phyloP scores from a whole-genome alignment of 1,140 invertebrate species.

The Drosophila mauritiana region DNA sequence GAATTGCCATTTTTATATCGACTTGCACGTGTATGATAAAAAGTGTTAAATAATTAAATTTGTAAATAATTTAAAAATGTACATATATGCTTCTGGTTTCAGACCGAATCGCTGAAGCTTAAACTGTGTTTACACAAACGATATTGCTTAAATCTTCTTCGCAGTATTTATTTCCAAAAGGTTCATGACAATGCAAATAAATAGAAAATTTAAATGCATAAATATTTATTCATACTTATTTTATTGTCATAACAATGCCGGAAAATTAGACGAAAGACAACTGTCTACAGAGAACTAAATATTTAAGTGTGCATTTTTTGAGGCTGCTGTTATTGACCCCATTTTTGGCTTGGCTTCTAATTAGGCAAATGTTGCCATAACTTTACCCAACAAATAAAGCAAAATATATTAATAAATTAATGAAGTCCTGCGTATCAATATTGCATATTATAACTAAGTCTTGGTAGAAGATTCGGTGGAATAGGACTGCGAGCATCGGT shows the following conservation, averaged over 20 bases:
- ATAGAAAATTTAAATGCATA: background rate
- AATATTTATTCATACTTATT: background rate
- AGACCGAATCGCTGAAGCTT: background rate
- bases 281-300: background rate
- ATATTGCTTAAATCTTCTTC: too few relatives aligned
- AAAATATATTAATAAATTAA: too few relatives aligned
- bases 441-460: background rate
- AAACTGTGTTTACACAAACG: too few relatives aligned
- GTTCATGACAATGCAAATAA: background rate
- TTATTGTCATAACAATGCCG: background rate
- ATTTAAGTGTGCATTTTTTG: background rate
- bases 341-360: constrained; percentile 35
- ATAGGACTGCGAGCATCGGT: background rate
- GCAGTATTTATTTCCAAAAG: too few relatives aligned
- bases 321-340: constrained; percentile 43
- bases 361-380: constrained; percentile 37
- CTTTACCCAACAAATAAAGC: constrained; percentile 16
- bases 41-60: background rate
- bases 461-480: background rate
- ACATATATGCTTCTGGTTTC: too few relatives aligned
- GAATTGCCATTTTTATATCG: background rate
- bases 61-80: too few relatives aligned
- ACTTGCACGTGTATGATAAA: background rate
- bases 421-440: too few relatives aligned
- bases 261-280: background rate